phyloP scores from a whole-genome alignment of 2,113 vertebrate species.

The Hypocryptadius cinnamomeus region DNA sequence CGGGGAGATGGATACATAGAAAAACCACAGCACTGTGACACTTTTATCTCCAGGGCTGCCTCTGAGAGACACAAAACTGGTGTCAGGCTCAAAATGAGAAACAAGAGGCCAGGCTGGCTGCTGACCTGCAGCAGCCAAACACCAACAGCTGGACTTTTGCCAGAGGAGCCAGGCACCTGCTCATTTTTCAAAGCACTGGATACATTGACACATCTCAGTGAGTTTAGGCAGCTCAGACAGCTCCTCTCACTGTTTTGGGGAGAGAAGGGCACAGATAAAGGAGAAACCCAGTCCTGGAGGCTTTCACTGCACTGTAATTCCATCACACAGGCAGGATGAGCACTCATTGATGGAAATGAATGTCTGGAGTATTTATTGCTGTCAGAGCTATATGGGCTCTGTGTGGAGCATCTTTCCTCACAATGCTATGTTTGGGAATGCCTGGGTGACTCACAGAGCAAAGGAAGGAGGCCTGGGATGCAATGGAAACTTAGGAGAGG shows the following conservation, averaged over 20 bases:
- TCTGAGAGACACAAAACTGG: not conserved
- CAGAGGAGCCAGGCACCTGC: not conserved
- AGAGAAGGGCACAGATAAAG: not conserved
- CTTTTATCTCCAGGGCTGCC: not conserved
- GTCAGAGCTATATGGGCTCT: not conserved
- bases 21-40: not conserved
- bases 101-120: fast-evolving
- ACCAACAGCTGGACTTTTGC: not conserved
- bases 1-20: not conserved
- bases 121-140: not conserved
- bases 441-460: not conserved
- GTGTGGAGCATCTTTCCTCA: not conserved
- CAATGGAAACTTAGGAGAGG: not conserved
- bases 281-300: not conserved
- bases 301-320: not conserved
- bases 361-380: not conserved
- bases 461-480: not conserved
- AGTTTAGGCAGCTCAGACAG: not conserved
- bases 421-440: not conserved
- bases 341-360: not conserved
- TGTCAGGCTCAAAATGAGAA: not conserved
- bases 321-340: not conserved
- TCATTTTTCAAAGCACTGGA: not conserved
- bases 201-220: fast-evolving
- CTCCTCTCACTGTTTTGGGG: not conserved